phyloP scores from a whole-genome alignment of 2,113 vertebrate species.

The Athene cunicularia region DNA sequence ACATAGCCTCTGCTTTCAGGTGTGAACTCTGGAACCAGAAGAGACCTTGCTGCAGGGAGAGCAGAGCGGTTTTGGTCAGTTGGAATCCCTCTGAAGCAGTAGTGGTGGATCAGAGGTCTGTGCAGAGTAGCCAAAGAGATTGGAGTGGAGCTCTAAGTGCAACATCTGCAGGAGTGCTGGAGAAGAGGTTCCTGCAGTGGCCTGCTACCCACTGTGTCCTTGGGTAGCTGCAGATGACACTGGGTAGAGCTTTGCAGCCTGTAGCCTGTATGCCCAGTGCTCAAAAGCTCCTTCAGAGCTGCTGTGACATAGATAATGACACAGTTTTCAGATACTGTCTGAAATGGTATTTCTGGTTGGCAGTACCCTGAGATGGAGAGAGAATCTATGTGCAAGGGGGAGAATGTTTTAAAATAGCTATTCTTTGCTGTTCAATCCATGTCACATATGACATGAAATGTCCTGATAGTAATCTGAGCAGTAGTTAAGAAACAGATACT shows the following conservation, averaged over 20 bases:
- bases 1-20: neutral
- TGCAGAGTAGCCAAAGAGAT: neutral
- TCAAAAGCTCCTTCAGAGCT: neutral
- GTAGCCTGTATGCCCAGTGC: neutral
- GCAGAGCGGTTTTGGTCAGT: neutral
- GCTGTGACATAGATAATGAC: neutral
- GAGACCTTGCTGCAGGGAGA: neutral
- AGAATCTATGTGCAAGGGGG: neutral
- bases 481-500: neutral
- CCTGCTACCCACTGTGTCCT: neutral
- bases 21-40: neutral
- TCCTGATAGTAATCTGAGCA: neutral
- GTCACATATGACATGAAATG: accelerated
- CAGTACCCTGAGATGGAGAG: neutral
- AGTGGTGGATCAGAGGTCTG: neutral
- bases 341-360: neutral
- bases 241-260: neutral
- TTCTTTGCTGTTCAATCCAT: neutral
- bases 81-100: neutral
- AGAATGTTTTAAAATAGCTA: neutral
- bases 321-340: neutral
- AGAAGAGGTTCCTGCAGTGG: neutral
- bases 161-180: neutral
- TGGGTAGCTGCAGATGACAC: neutral
- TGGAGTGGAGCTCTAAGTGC: neutral